phyloP scores from a whole-genome alignment of 2,797 vertebrate species.

The Cottoperca gobio region DNA sequence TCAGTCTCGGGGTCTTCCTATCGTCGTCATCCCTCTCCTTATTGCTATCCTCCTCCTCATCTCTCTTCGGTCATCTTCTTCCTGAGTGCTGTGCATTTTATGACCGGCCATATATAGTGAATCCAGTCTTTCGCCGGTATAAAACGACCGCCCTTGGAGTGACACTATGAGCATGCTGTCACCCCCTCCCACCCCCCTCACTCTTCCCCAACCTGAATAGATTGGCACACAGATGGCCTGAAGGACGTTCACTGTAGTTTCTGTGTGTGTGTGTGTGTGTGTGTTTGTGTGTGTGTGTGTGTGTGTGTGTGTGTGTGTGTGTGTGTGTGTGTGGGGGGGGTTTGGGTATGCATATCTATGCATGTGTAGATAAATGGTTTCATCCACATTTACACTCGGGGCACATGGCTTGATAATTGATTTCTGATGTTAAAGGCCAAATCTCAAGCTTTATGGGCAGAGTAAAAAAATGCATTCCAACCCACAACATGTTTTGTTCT shows the following conservation, averaged over 20 bases:
- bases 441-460: background rate
- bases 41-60: constrained; percentile 28
- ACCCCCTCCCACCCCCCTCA: background rate
- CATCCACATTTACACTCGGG: constrained; percentile 3
- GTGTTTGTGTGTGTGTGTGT: constrained; percentile 18
- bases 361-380: constrained; percentile 29
- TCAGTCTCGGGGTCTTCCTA: constrained; percentile 21
- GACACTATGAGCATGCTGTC: constrained; percentile 50
- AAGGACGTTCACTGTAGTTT: constrained; percentile 41
- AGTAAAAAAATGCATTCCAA: constrained; percentile 37
- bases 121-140: constrained; percentile 59
- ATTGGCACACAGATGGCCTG: constrained; percentile 46
- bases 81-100: constrained; percentile 54
- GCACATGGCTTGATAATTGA: constrained; percentile 20
- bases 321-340: constrained; percentile 13
- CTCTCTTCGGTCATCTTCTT: constrained; percentile 34
- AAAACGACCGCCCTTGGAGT: constrained; percentile 56
- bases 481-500: constrained; percentile 56
- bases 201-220: constrained; percentile 9
- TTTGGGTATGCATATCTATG: constrained; percentile 1
- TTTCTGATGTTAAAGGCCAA: constrained; percentile 37
- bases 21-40: constrained; percentile 31
- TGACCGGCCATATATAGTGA: constrained; percentile 38
- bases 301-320: constrained; percentile 13
- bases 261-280: constrained; percentile 26